Percentiles rank a stretch among this genome's conserved stretches.
Evolutionary conservation across 1,140 invertebrate species (phyloP).

Genomic region (Cotesia glomerata): DNA sequence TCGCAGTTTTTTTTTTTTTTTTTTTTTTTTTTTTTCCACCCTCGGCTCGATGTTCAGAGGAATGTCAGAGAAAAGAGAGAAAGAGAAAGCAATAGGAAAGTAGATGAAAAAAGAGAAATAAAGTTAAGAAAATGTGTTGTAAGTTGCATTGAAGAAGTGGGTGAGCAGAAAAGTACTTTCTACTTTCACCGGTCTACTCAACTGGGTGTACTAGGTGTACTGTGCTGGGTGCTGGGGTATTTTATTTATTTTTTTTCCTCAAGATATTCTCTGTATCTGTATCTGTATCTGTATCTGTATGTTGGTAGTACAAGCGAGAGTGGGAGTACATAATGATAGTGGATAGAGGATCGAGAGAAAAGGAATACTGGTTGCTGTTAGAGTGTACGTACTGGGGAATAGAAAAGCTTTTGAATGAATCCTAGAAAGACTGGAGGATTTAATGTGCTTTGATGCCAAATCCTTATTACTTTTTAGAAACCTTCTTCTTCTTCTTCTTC

Average conservation of each 20-base stretch:
- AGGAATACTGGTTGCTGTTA: background rate
- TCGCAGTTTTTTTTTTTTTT: background rate
- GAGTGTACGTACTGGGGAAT: background rate
- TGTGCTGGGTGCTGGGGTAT: no score
- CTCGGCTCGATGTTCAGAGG: no score
- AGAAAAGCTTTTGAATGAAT: constrained; percentile 13
- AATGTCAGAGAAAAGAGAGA: no score
- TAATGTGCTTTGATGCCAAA: background rate
- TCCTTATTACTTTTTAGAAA: constrained; percentile 7
- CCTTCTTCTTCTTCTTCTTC: no score
- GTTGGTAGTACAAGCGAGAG: background rate
- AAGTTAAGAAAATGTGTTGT: constrained; percentile 1
- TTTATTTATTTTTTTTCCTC: no score
- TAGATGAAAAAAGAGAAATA: no score
- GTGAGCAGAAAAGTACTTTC: constrained; percentile 8
- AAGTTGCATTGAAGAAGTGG: constrained; percentile 1
- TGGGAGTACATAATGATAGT: background rate
- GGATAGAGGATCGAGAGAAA: background rate
- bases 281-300: no score
- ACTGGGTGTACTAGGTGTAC: no score
- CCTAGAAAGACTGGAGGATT: background rate
- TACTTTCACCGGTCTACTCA: no score
- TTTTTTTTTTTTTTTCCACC: no score
- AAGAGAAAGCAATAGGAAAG: no score
- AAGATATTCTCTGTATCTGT: no score